Evolutionary conservation across 2,113 vertebrate genomes (phyloP).

Genomic region (Lethenteron camtschaticum): DNA sequence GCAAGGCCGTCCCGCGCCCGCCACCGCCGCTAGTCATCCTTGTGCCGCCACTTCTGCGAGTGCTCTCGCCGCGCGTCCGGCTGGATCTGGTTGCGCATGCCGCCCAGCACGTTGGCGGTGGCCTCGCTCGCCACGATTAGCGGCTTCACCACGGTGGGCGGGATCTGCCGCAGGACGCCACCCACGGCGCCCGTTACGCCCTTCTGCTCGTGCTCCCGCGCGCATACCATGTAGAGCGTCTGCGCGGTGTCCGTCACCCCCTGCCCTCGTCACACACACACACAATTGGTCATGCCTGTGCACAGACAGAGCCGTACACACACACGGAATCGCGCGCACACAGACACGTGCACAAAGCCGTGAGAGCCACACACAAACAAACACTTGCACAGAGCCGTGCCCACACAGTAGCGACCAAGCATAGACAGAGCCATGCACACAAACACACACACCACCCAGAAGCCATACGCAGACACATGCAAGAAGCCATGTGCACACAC

Average conservation of each 20-base stretch:
- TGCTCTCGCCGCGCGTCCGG: slow-evolving; percentile 87
- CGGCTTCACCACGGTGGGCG: slow-evolving; percentile 58
- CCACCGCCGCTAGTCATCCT: slow-evolving; percentile 24
- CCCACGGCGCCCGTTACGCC: slow-evolving; percentile 63
- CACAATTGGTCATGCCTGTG: no score
- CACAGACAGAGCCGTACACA: no score
- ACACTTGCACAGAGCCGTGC: no score
- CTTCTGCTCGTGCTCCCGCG: slow-evolving; percentile 64
- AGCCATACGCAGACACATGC: no score
- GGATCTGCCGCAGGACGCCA: slow-evolving; percentile 66
- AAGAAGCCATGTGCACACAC: no score
- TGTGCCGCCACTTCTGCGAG: slow-evolving; percentile 82
- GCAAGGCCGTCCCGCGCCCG: neutral
- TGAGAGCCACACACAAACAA: no score
- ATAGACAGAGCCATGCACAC: no score
- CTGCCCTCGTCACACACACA: slow-evolving; percentile 16
- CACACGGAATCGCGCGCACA: no score
- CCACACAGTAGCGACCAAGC: no score
- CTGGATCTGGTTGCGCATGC: slow-evolving; percentile 89
- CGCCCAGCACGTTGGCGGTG: slow-evolving; percentile 58
- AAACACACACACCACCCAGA: no score
- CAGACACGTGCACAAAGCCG: no score
- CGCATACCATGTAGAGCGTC: slow-evolving; percentile 55
- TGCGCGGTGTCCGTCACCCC: slow-evolving; percentile 65
- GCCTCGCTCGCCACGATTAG: slow-evolving; percentile 64